Conservation (phyloP, 2,113 vertebrate species). For the Prinia subflava region DNA sequence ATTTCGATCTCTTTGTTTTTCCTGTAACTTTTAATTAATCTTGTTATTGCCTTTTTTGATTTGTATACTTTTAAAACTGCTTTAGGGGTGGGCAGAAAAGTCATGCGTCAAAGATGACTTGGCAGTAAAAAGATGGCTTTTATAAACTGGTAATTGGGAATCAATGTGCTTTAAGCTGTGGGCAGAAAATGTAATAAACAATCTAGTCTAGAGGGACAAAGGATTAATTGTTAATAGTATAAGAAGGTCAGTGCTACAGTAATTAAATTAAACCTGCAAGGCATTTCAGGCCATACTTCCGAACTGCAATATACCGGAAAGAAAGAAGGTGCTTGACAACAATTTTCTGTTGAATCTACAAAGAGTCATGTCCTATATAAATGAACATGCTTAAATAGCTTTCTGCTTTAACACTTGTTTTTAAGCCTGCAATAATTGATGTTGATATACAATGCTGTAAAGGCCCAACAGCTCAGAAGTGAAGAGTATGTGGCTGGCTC, state of each 20-base stretch:
- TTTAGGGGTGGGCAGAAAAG: not conserved
- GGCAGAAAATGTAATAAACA: constrained; percentile 61
- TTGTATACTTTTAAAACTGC: constrained; percentile 17
- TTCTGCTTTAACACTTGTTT: not conserved
- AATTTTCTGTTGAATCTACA: not conserved
- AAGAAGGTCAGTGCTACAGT: constrained; percentile 53
- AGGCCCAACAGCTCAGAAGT: not conserved
- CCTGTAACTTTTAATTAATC: constrained; percentile 49
- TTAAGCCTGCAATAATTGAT: not conserved
- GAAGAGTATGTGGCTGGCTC: not conserved
- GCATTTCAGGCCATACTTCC: not conserved
- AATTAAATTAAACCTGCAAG: constrained; percentile 68
- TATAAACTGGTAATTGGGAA: constrained; percentile 66
- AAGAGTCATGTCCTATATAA: not conserved
- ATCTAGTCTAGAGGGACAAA: constrained; percentile 20
- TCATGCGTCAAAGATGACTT: constrained; percentile 30
- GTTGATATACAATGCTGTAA: not conserved
- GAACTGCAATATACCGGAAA: not conserved
- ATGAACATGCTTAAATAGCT: not conserved
- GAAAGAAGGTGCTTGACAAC: not conserved
- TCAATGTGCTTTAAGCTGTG: constrained; percentile 54
- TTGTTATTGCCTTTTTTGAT: constrained; percentile 10
- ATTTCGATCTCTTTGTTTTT: not conserved
- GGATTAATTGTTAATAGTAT: constrained; percentile 63
- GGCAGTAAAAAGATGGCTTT: constrained; percentile 13